These are phyloP conservation scores for Eurosta solidaginis DNA, from an alignment of 1,140 invertebrate species.

Conservation along the genomic window DNA sequence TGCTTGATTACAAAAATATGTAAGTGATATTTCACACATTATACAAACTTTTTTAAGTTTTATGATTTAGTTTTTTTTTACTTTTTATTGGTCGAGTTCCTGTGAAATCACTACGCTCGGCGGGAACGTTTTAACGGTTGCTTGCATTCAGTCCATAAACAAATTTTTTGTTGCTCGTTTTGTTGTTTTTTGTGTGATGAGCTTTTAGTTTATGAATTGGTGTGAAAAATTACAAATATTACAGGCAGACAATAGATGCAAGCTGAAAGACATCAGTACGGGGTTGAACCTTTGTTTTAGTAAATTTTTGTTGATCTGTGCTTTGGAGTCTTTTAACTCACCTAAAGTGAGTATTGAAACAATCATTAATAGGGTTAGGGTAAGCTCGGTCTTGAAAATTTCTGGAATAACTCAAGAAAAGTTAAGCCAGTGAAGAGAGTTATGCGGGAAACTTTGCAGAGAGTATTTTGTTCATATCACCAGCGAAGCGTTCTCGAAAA, in stretches of 20 bases:
- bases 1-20: too few species aligned
- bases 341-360: too few species aligned
- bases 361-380: too few species aligned
- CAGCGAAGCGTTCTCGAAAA: too few species aligned
- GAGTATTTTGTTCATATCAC: too few species aligned
- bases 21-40: conserved; percentile 15
- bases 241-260: neutral
- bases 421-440: too few species aligned
- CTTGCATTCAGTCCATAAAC: neutral
- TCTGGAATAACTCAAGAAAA: too few species aligned
- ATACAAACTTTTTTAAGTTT: too few species aligned
- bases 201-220: neutral
- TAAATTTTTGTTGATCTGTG: neutral
- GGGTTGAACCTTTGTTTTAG: neutral
- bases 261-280: neutral
- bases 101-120: neutral
- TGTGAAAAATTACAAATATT: neutral
- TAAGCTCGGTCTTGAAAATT: too few species aligned
- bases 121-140: neutral
- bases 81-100: neutral
- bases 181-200: neutral
- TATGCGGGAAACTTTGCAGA: too few species aligned
- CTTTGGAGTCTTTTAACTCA: neutral
- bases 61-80: too few species aligned
- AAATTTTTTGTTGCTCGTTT: neutral